These are phyloP conservation scores for Aelia acuminata DNA, from an alignment of 2,888 invertebrate species.

Conservation along the genomic window DNA sequence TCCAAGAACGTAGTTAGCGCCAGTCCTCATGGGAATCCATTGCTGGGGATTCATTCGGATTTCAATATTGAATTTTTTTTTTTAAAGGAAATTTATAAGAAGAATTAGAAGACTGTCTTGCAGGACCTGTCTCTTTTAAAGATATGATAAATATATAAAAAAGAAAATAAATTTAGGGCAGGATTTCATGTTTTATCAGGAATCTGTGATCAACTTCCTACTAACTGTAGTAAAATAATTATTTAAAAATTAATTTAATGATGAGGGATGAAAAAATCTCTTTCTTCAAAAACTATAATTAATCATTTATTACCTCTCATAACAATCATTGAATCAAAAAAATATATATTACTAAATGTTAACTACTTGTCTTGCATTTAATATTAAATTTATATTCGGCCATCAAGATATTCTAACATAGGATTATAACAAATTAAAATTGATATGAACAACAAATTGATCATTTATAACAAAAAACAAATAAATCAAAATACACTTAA, in stretches of 20 bases:
- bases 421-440: not conserved
- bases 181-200: too few species aligned
- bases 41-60: too few species aligned
- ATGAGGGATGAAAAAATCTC: not conserved
- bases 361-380: slow-evolving; percentile 1
- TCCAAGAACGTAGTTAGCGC: too few species aligned
- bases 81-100: too few species aligned
- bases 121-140: too few species aligned
- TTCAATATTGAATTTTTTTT: too few species aligned
- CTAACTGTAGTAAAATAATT: not conserved
- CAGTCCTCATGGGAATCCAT: too few species aligned
- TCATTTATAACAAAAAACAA: not conserved
- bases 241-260: not conserved
- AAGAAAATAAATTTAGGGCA: too few species aligned
- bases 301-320: not conserved
- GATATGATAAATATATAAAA: too few species aligned
- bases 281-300: slow-evolving; percentile 40
- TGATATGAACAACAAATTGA: not conserved
- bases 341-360: slow-evolving; percentile 7
- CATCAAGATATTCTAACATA: not conserved
- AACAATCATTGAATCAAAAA: slow-evolving; percentile 41
- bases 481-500: not conserved
- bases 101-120: too few species aligned
- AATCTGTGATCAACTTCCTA: too few species aligned
- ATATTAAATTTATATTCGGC: not conserved